Base-by-base conservation (phyloP, 2,113 vertebrate species). In the Microtus richardsoni region DNA sequence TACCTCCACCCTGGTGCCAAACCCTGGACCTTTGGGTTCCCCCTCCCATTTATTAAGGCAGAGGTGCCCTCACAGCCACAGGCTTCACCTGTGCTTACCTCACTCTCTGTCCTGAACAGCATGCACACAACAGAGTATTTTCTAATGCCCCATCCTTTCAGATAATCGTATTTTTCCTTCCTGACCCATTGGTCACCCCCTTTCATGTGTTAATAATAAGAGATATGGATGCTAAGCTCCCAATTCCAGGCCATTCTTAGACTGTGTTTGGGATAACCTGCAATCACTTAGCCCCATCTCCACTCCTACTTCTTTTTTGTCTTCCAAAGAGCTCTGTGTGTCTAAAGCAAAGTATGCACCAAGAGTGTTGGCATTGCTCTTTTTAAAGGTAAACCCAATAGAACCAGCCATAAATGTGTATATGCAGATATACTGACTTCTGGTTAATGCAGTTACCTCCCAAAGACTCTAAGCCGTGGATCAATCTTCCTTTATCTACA, bases 21-120 rank as follows among this genome's bases (percentile, higher is more conserved):
- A 0, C 14, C 41, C 13, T 10, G 24, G 33, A 54, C 88, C 14
- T 36, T 78, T 2, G 3, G 62, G 19, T n/a, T 9, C 33, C 22
- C 12, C 5, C 41, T 0, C 16, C 66, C 9, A 1, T 52, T 52
- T 52, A 58, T 19, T 17, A 58, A 58, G 54, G 54, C 54, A 54
- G 52, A 54, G 52, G 52, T 54, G 52, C 16, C 16, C 58, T 49
- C 41, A 49, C 41, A 49, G 5, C 47, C 60, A 64, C 39, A 10
- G 2, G 41, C 21, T 21, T 39, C 17, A 5, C 30, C 30, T 7
- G 0, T 4, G 44, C 58, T 7, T 62, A 3, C 12, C n/a, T 24
- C 22, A 47, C 44, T 54, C 3, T 21, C 26, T 24, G n/a, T 5
- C 11, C 78, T 16, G 30, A 28, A 82, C 60, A 24, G 47, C 39